These are phyloP conservation scores for Saccostrea glomerata DNA, from an alignment of 1,140 invertebrate genomes.

Conservation along the genomic window DNA sequence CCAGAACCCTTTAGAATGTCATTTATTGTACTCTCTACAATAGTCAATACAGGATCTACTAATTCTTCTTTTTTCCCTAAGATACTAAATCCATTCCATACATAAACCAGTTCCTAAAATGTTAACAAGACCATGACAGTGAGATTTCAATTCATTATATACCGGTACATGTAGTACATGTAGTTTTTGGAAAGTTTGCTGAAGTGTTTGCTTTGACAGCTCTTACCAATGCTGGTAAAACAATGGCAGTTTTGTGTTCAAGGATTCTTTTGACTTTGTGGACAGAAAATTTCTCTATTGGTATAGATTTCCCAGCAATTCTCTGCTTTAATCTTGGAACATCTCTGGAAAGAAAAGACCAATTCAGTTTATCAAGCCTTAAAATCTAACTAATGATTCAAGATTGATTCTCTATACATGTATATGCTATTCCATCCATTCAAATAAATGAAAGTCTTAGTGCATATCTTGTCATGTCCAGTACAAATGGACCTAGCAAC, in stretches of 20 bases:
- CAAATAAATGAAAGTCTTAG: too few species aligned
- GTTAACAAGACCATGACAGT: not conserved
- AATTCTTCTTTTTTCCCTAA: conserved; percentile 86
- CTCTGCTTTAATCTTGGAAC: conserved; percentile 91
- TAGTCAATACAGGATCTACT: conserved; percentile 85
- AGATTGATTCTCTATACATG: too few species aligned
- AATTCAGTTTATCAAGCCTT: not conserved
- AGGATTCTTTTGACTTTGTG: conserved; percentile 90
- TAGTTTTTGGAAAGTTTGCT: not conserved
- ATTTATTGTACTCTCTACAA: conserved; percentile 85
- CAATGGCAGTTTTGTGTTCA: conserved; percentile 86
- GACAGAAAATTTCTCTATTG: conserved; percentile 97
- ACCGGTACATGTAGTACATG: too few species aligned
- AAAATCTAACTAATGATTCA: too few species aligned
- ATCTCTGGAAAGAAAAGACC: conserved; percentile 80
- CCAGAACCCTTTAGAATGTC: conserved; percentile 75
- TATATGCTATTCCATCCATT: too few species aligned
- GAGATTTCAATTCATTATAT: not conserved
- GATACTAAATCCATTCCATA: conserved; percentile 87
- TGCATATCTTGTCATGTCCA: too few species aligned
- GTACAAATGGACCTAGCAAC: not conserved
- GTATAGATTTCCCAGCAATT: conserved; percentile 96
- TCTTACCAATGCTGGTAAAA: conserved; percentile 87
- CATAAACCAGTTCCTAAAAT: conserved; percentile 90
- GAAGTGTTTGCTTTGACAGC: not conserved